A percentile compares a stretch with the other conserved stretches of the same genome.
These are phyloP conservation scores for Trypoxylon attenuatum DNA, from an alignment of 2,888 invertebrate species.

Conservation along the genomic window DNA sequence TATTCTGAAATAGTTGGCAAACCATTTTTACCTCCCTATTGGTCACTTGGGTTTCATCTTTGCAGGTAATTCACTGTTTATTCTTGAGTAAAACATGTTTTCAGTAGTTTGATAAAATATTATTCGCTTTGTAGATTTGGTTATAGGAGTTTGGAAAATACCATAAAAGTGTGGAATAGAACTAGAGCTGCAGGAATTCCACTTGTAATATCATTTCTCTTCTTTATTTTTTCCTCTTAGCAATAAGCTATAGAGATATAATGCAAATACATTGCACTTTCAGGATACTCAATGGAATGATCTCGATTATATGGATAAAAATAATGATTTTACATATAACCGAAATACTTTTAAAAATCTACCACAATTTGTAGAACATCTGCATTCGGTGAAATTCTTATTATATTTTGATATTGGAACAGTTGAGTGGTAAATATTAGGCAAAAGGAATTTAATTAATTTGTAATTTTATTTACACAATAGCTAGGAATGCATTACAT, in stretches of 20 bases:
- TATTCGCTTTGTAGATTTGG: slow-evolving; percentile 75
- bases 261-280: slow-evolving; percentile 38
- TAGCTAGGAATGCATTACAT: slow-evolving; percentile 85
- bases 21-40: slow-evolving; percentile 90
- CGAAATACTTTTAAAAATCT: slow-evolving; percentile 79
- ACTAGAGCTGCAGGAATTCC: slow-evolving; percentile 86
- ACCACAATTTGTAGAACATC: slow-evolving; percentile 81
- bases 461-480: slow-evolving; percentile 8
- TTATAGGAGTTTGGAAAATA: slow-evolving; percentile 81
- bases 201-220: slow-evolving; percentile 77
- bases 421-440: not conserved
- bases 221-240: slow-evolving; percentile 3
- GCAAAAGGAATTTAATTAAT: not conserved
- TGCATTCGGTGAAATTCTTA: slow-evolving; percentile 76
- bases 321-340: slow-evolving; percentile 88
- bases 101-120: not conserved
- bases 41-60: slow-evolving; percentile 92
- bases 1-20: slow-evolving; percentile 83
- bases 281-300: slow-evolving; percentile 91
- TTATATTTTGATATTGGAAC: slow-evolving; percentile 1
- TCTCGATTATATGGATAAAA: slow-evolving; percentile 87
- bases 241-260: slow-evolving; percentile 4
- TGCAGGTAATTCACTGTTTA: slow-evolving; percentile 78
- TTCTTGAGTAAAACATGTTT: not conserved
- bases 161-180: slow-evolving; percentile 80